Evolutionary conservation across 2,797 vertebrate genomes (phyloP).

Genomic region (Naso thynnoides): DNA sequence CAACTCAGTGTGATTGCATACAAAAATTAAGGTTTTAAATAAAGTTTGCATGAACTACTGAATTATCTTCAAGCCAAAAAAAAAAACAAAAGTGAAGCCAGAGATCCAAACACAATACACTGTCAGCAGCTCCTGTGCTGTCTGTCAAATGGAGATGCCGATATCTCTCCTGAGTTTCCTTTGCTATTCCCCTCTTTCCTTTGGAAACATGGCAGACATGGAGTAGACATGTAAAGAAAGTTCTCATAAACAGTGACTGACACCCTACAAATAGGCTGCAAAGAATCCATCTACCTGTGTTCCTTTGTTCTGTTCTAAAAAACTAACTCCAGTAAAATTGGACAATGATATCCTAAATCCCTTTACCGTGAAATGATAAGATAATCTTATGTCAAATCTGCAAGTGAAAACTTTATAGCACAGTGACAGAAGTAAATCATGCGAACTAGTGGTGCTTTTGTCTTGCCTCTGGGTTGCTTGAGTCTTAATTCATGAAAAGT

Average conservation of each 20-base stretch:
- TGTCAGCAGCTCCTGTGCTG: neutral
- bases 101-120: neutral
- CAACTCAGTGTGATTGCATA: no score
- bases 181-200: conserved; percentile 1
- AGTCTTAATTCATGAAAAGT: conserved; percentile 65
- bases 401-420: conserved; percentile 31
- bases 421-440: conserved; percentile 42
- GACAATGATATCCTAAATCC: conserved; percentile 6
- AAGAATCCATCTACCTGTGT: neutral
- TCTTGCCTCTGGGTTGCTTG: conserved; percentile 40
- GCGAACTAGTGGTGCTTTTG: conserved; percentile 4
- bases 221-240: neutral
- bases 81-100: conserved; percentile 1
- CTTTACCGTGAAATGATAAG: conserved; percentile 5
- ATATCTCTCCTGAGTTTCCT: conserved; percentile 6
- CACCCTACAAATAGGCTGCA: neutral
- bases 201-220: conserved; percentile 21
- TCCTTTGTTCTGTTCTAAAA: neutral
- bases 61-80: neutral
- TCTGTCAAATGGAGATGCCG: conserved; percentile 16
- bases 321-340: conserved; percentile 4
- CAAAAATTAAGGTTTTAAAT: neutral
- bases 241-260: neutral
- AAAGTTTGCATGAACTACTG: neutral
- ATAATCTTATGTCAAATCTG: conserved; percentile 21